Percentiles rank a stretch among this genome's conserved stretches.
Conservation (phyloP, 2,113 vertebrate species). For the Chaenocephalus aceratus region DNA sequence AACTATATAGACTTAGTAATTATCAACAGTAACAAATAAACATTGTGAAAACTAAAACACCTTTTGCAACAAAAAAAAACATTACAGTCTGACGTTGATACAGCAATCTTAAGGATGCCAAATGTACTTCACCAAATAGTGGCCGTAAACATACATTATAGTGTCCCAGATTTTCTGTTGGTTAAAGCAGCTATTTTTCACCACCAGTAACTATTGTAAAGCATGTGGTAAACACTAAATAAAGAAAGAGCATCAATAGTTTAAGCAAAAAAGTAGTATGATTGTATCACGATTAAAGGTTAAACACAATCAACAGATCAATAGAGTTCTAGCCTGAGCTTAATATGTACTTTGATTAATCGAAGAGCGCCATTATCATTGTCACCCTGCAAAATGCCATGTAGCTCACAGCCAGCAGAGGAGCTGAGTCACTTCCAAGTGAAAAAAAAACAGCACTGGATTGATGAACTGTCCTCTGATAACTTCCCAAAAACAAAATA, state of each 20-base stretch:
- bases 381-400: conserved; percentile 35
- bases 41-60: background rate
- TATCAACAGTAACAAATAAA: background rate
- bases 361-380: conserved; percentile 37
- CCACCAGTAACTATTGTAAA: background rate
- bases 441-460: background rate
- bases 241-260: background rate
- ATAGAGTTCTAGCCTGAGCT: conserved; percentile 14
- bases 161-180: too few relatives aligned
- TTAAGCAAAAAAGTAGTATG: background rate
- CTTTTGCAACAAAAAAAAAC: too few relatives aligned
- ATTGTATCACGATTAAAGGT: background rate
- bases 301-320: conserved; percentile 32
- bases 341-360: conserved; percentile 55
- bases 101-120: background rate
- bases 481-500: conserved; percentile 9
- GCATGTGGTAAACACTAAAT: background rate
- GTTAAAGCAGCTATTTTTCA: background rate
- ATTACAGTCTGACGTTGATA: too few relatives aligned
- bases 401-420: conserved; percentile 12
- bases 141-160: background rate
- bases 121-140: background rate
- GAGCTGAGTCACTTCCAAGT: conserved; percentile 47
- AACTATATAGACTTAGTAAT: background rate
- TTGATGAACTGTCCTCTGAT: background rate